Evolutionary conservation across 1,140 invertebrate species (phyloP).

Genomic region (Sipha flava): DNA sequence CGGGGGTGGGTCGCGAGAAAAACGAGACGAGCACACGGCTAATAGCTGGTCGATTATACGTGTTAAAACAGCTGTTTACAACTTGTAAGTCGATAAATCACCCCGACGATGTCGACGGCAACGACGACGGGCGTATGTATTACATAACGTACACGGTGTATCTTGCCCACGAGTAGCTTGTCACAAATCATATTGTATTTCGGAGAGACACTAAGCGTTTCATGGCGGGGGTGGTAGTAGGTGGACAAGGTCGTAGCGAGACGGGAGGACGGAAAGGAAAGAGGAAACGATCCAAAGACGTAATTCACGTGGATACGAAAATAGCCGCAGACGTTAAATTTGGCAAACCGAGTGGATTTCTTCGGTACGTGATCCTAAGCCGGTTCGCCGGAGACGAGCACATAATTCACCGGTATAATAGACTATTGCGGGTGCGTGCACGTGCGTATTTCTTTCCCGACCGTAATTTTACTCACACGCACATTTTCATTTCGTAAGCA

Average conservation of each 20-base stretch:
- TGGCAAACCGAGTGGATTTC: background rate
- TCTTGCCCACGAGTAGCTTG: background rate
- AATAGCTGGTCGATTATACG: constrained; percentile 14
- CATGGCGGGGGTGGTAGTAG: no score
- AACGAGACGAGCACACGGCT: constrained; percentile 16
- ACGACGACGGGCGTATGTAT: background rate
- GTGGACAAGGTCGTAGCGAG: background rate
- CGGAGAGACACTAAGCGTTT: background rate
- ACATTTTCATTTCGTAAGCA: no score
- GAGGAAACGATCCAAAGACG: background rate
- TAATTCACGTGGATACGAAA: constrained; percentile 14
- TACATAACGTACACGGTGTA: no score
- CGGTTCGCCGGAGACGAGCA: background rate
- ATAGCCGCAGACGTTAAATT: constrained; percentile 6
- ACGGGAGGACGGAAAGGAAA: background rate
- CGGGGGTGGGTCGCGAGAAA: background rate
- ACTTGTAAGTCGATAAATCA: constrained; percentile 26
- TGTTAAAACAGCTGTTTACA: constrained; percentile 25
- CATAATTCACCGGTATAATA: background rate
- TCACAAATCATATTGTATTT: constrained; percentile 4
- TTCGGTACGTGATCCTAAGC: constrained; percentile 5
- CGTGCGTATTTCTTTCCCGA: no score
- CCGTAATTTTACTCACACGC: no score
- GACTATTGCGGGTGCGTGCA: no score
- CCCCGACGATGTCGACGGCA: background rate